Evolutionary conservation across 1,140 invertebrate genomes (phyloP), one percentile per base, ranked within the genome.

Genomic region (Telenomus remus): DNA sequence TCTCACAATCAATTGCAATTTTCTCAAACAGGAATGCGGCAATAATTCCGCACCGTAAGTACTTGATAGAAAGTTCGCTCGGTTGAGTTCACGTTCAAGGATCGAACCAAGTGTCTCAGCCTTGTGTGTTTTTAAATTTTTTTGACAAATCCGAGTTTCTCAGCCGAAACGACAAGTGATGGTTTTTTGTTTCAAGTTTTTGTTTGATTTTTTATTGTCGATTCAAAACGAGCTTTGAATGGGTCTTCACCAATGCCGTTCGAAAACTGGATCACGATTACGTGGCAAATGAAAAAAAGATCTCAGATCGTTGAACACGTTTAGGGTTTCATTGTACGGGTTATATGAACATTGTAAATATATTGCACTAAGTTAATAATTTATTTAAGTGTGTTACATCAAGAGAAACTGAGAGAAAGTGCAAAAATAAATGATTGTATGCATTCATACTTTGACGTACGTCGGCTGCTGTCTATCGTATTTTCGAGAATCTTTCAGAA

Each of bases 331-430:
- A 43, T 56, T 42, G 19, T 4, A 35, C 34, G 55, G 27, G 37
- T 75, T 75, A 59, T 64, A 60, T 19, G 59, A 60, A 53, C 46
- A 47, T n/a, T 56, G 37, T 47, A 50, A 37, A n/a, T 60, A 76
- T 70, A 60, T 65, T 65, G 55, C 60, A 65, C 69, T 76, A 70
- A 42, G 43, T 47, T 57, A 59, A 50, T 71, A 61, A 68, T 71
- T 71, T 71, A 63, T 76, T 76, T 71, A 76, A 76, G 74, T 66
- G 63, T 76, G 71, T 74, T 72, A 68, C 74, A 77, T 77, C 75
- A 64, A 69, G 75, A 73, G 75, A 78, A 78, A 78, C 75, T 61
- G 39, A 42, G 75, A 73, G 75, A 78, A 78, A 78, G 75, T 78
- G 59, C 53, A 77, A 57, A 61, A 60, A 72, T 72, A 69, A 64